Conservation (phyloP, 2,888 invertebrate species). For the Drosophila antonietae region DNA sequence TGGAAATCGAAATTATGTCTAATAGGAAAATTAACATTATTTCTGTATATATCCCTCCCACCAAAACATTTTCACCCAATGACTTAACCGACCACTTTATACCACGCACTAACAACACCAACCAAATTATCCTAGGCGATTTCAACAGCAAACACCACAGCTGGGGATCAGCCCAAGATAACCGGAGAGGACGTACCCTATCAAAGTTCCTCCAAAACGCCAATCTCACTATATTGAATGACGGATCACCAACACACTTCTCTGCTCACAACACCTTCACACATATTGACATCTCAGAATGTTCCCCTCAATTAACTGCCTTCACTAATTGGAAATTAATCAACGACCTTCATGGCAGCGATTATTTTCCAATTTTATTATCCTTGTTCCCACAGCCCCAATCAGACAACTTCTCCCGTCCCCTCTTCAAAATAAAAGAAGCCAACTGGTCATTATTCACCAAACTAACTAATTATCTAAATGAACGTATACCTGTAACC, state of each 20-base stretch:
- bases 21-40: too few species aligned
- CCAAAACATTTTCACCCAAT: not conserved
- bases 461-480: not conserved
- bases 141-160: not conserved
- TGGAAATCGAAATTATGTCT: too few species aligned
- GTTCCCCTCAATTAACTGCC: not conserved
- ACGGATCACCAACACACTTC: not conserved
- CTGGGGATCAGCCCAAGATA: too few species aligned
- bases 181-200: too few species aligned
- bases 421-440: not conserved
- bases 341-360: not conserved
- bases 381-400: not conserved
- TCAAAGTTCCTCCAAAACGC: not conserved
- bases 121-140: not conserved
- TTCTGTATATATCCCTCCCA: too few species aligned
- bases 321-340: not conserved
- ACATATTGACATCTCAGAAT: not conserved
- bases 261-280: not conserved
- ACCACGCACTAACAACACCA: not conserved
- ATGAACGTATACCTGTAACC: not conserved
- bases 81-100: not conserved
- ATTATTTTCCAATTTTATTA: not conserved
- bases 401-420: not conserved
- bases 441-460: not conserved
- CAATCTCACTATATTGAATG: not conserved